These are phyloP conservation scores for Mormyrus hasselquistii DNA, from an alignment of 2,797 vertebrate species.

Conservation along the genomic window DNA sequence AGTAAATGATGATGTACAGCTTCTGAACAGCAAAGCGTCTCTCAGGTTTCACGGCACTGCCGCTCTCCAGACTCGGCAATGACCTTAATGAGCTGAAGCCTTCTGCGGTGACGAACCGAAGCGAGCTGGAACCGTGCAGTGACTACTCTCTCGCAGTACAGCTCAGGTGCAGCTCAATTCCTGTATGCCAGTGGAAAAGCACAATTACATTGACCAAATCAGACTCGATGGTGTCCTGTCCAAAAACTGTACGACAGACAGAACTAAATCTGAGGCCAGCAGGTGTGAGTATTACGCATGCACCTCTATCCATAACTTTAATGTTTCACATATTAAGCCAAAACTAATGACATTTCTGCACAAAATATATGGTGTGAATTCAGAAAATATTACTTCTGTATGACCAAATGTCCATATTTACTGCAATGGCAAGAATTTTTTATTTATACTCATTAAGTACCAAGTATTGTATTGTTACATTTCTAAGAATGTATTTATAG, in stretches of 20 bases:
- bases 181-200: background rate
- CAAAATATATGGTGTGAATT: background rate
- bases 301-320: background rate
- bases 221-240: background rate
- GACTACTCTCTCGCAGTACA: background rate
- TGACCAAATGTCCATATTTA: background rate
- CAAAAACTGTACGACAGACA: background rate
- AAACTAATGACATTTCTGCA: background rate
- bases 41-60: background rate
- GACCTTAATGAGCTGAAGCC: background rate
- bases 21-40: background rate
- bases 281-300: background rate
- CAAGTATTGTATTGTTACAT: background rate
- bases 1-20: background rate
- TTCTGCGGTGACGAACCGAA: background rate
- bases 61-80: background rate
- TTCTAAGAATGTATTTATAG: background rate
- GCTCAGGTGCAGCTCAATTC: background rate
- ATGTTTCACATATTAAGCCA: background rate
- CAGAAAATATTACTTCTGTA: background rate
- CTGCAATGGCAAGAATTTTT: background rate
- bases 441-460: background rate
- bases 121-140: background rate
- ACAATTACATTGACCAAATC: background rate
- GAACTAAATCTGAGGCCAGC: background rate